phyloP scores from a whole-genome alignment of 2,797 vertebrate genomes.

The Hyperoplus lanceolatus region DNA sequence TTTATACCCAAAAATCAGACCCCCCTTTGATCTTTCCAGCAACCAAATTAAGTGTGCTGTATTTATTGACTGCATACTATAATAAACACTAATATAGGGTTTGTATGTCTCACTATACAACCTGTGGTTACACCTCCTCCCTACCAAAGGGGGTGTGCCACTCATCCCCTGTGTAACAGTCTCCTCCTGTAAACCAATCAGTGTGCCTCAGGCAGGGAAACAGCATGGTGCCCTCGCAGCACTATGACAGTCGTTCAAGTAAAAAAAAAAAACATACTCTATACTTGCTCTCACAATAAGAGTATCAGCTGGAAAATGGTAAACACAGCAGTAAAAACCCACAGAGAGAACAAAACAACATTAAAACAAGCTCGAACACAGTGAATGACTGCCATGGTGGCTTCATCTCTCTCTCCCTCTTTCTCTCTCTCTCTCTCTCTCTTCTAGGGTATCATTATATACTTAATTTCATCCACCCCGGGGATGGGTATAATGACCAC shows the following conservation, averaged over 20 bases:
- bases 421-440: constrained; percentile 29
- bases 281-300: constrained; percentile 55
- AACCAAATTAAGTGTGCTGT: not conserved
- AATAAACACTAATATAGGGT: not conserved
- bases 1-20: not conserved
- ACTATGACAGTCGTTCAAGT: constrained; percentile 32
- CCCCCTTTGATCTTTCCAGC: not conserved
- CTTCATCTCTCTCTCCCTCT: constrained; percentile 46
- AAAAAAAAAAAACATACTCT: constrained; percentile 26
- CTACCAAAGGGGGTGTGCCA: constrained; percentile 30
- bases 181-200: constrained; percentile 41
- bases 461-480: constrained; percentile 63
- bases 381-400: constrained; percentile 30
- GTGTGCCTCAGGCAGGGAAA: constrained; percentile 43
- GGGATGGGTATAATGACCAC: constrained; percentile 62
- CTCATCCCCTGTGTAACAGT: constrained; percentile 1
- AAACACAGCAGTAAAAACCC: constrained; percentile 68
- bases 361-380: constrained; percentile 57
- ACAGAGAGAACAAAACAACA: constrained; percentile 43
- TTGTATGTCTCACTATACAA: constrained; percentile 31
- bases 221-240: constrained; percentile 31
- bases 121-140: constrained; percentile 35
- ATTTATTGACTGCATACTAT: constrained; percentile 9
- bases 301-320: constrained; percentile 67
- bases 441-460: constrained; percentile 71